phyloP scores from a whole-genome alignment of 1,140 invertebrate species.

The Drosophila funebris region DNA sequence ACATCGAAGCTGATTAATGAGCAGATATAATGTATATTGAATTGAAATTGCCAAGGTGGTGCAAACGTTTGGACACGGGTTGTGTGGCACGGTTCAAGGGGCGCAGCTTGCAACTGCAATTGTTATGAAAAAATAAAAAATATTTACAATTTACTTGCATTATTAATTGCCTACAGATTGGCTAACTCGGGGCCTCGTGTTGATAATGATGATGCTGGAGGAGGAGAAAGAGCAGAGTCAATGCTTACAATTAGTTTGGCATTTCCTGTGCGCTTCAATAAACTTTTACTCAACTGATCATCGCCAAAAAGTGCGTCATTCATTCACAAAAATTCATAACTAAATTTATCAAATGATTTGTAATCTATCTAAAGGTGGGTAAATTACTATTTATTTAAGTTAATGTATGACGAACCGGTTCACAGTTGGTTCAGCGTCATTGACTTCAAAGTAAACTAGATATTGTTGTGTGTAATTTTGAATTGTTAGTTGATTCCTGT shows the following conservation, averaged over 20 bases:
- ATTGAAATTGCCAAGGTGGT: conserved; percentile 47
- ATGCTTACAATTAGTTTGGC: conserved; percentile 54
- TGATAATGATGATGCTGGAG: too few relatives aligned
- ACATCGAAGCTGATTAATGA: conserved; percentile 71
- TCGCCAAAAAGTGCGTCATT: conserved; percentile 28
- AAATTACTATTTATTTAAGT: not conserved
- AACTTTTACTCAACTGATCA: conserved; percentile 16
- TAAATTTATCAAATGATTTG: not conserved
- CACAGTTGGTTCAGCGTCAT: not conserved
- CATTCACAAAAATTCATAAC: conserved; percentile 11
- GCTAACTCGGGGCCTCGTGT: not conserved
- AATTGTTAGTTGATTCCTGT: too few relatives aligned
- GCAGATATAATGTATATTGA: too few relatives aligned
- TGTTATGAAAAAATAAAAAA: conserved; percentile 56
- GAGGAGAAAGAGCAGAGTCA: conserved; percentile 24
- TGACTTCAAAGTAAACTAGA: not conserved
- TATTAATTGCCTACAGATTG: conserved; percentile 57
- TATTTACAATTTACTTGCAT: conserved; percentile 6
- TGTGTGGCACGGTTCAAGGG: conserved; percentile 31
- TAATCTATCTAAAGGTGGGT: not conserved
- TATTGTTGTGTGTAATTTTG: not conserved
- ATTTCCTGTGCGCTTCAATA: conserved; percentile 55
- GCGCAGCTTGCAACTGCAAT: conserved; percentile 32
- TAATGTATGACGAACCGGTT: conserved; percentile 3
- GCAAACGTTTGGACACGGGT: conserved; percentile 52